Base-by-base conservation (phyloP, 1,140 invertebrate genomes). In the Dendrolimus punctatus region DNA sequence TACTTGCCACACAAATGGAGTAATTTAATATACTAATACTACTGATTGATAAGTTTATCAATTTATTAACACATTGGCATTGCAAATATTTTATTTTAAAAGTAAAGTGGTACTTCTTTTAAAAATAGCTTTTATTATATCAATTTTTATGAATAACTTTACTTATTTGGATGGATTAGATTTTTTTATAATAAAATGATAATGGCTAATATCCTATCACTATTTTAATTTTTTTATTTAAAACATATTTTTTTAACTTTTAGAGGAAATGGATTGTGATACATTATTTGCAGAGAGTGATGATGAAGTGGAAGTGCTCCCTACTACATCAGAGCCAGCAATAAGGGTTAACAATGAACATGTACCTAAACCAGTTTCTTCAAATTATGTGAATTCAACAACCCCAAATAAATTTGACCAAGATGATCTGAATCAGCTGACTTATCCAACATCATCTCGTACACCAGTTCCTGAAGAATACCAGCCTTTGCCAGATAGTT, bases 241-340 rank as follows among this genome's bases (percentile, higher is more conserved):
- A 50, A 42, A 57, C 10, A 10, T 42, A 39, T 39, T 41, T 23
- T n/a, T 45, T 44, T 63, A 46, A 23, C 23, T 74, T 78, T 57
- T 74, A 87, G 85, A 83, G 55, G 81, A 87, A 60, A 88, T 87
- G 84, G 87, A 88, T 52, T 88, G 85, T 68, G 85, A 87, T 39
- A 76, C 79, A 40, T 59, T 88, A 39, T 88, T 88, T 75, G 87
- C 85, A 40, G 84, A 80, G 51, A 88, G 85, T 64, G 87, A 88
- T 64, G 87, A 88, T 61, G 87, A 88, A 51, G 72, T 88, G 46
- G 79, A 86, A 64, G 75, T 86, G 6, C 52, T 88, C 7, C 83
- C 78, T n/a, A 55, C 68, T 41, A 55, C 68, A 39, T 58, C 64
- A 50, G 72, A 80, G 51, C 56, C 53, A 36, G 58, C 51, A 10